Conservation (phyloP, 2,113 vertebrate species). For the Rhea americana region DNA sequence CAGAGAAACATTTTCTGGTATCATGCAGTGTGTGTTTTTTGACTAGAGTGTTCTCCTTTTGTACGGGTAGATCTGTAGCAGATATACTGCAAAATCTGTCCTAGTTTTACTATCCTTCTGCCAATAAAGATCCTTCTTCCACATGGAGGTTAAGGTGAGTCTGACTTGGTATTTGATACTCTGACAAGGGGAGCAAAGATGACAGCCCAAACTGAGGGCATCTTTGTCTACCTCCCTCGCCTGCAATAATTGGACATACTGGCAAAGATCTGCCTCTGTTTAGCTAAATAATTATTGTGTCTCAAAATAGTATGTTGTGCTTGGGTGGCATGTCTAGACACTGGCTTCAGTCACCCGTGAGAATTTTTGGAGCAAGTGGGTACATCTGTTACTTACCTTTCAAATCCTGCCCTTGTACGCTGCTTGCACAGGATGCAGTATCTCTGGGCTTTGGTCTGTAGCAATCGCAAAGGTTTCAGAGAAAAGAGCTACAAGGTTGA, state of each 20-base stretch:
- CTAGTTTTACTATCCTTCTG: neutral
- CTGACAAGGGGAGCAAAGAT: neutral
- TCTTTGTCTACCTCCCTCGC: neutral
- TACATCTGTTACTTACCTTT: neutral
- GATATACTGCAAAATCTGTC: neutral
- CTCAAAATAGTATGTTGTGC: neutral
- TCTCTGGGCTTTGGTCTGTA: neutral
- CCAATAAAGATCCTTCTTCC: neutral
- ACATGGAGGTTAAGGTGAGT: neutral
- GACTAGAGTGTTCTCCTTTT: neutral
- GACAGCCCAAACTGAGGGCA: neutral
- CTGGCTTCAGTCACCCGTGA: neutral
- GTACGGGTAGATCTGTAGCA: neutral
- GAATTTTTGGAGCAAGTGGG: neutral
- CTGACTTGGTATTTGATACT: neutral
- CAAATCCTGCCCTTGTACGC: neutral
- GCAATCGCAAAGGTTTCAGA: neutral
- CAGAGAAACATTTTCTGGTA: neutral
- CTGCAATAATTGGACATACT: neutral
- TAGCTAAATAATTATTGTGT: neutral
- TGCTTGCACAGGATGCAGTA: neutral
- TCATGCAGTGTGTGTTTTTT: neutral
- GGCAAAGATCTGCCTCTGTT: neutral
- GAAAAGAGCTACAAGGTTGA: neutral
- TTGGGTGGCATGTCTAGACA: neutral